Percentiles rank a stretch among this genome's conserved stretches.
Evolutionary conservation across 2,113 vertebrate genomes (phyloP).

Genomic region (Lepus europaeus): DNA sequence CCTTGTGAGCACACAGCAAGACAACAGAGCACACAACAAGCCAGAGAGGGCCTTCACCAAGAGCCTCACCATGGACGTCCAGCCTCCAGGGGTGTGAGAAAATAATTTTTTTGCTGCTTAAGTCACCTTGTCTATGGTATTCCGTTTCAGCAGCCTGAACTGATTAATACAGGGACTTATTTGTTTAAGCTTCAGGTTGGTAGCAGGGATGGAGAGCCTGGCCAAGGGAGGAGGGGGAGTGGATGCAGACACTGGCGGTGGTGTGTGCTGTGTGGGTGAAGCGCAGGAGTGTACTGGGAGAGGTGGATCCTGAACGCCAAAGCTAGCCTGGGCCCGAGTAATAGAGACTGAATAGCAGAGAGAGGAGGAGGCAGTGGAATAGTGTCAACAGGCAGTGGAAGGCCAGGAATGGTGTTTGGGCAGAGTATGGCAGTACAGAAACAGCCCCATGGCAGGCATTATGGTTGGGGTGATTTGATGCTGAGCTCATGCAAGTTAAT

Average conservation of each 20-base stretch:
- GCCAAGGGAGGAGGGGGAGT: background rate
- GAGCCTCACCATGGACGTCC: background rate
- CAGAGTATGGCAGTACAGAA: background rate
- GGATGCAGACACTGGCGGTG: accelerated
- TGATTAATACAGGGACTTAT: background rate
- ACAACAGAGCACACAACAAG: background rate
- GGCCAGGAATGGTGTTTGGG: background rate
- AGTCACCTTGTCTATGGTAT: background rate
- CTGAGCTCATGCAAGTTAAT: no score
- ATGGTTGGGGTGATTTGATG: no score
- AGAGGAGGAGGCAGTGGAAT: background rate
- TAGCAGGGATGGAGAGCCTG: background rate
- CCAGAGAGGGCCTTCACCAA: background rate
- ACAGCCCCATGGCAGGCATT: accelerated
- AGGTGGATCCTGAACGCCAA: background rate
- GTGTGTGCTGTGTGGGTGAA: accelerated
- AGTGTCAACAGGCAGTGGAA: background rate
- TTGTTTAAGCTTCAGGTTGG: background rate
- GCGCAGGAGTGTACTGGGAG: background rate
- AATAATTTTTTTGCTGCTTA: background rate
- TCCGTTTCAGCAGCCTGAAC: background rate
- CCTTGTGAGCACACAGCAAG: background rate
- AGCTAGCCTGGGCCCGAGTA: background rate
- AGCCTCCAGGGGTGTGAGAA: background rate
- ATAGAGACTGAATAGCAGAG: background rate